phyloP scores from a whole-genome alignment of 2,888 invertebrate species.

The Pseudococcus viburni region DNA sequence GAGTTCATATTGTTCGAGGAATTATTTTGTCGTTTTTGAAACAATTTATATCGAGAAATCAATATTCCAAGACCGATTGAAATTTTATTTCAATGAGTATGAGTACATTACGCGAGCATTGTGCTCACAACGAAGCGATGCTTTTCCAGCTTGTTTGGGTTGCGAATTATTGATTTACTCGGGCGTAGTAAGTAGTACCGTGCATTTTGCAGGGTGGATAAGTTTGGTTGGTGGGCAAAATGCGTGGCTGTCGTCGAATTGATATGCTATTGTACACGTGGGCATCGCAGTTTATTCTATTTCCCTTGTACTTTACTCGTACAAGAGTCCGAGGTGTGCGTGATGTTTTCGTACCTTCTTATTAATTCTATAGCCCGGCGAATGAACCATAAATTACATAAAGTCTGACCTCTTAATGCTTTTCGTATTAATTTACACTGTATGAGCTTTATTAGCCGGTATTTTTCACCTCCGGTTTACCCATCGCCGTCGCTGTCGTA shows the following conservation, averaged over 20 bases:
- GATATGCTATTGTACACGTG: conserved; percentile 52
- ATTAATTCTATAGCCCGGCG: conserved; percentile 17
- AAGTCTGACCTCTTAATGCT: conserved; percentile 54
- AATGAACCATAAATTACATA: conserved; percentile 46
- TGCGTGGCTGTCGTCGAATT: conserved; percentile 41
- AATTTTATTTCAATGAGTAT: not conserved
- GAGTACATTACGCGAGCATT: not conserved
- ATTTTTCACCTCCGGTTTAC: not conserved
- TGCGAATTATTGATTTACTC: conserved; percentile 60
- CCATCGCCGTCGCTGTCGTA: not conserved
- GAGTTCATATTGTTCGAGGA: too few species aligned
- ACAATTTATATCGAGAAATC: not conserved
- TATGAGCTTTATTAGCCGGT: not conserved
- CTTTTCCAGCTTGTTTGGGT: conserved; percentile 58
- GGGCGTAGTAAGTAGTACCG: conserved; percentile 35
- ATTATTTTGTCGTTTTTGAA: not conserved
- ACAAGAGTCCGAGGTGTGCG: not conserved
- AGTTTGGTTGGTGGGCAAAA: conserved; percentile 44
- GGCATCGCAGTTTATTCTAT: conserved; percentile 37
- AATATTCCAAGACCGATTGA: not conserved
- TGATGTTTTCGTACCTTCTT: conserved; percentile 37
- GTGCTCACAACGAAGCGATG: not conserved
- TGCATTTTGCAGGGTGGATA: conserved; percentile 53
- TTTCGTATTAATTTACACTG: conserved; percentile 15
- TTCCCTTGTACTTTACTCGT: not conserved